A percentile compares a stretch with the other conserved stretches of the same genome.
phyloP scores from a whole-genome alignment of 2,888 invertebrate species.

The Megamerina dolium region DNA sequence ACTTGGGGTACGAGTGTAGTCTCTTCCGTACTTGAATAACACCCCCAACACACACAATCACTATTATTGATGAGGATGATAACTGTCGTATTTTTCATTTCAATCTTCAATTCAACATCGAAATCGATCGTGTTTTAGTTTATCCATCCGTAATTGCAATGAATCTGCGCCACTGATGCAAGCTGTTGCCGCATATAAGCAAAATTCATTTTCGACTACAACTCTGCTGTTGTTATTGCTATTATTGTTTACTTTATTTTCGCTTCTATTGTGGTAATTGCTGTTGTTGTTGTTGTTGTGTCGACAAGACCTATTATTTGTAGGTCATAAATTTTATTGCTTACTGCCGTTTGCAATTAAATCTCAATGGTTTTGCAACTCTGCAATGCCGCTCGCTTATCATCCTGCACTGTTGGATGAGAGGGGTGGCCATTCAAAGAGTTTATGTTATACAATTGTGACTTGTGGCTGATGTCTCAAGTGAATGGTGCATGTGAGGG shows the following conservation, averaged over 20 bases:
- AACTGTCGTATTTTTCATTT: no score
- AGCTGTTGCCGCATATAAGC: no score
- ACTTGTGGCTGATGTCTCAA: no score
- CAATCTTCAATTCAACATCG: no score
- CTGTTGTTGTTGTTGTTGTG: constrained; percentile 16
- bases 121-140: constrained; percentile 3
- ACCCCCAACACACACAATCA: no score
- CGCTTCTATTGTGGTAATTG: constrained; percentile 1
- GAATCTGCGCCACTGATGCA: no score
- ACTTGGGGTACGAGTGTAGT: no score
- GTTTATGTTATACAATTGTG: no score
- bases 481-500: no score
- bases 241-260: background rate
- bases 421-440: background rate
- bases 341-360: constrained; percentile 45
- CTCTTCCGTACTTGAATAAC: background rate
- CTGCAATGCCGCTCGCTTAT: background rate
- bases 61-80: constrained; percentile 3
- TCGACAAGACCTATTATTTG: constrained; percentile 42
- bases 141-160: no score
- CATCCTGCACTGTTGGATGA: background rate
- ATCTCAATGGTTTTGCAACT: constrained; percentile 34
- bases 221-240: no score
- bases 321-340: constrained; percentile 48
- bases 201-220: no score